A percentile compares a stretch with the other conserved stretches of the same genome.
Conservation (phyloP, 2,113 vertebrate species). For the Phoenicopterus ruber region DNA sequence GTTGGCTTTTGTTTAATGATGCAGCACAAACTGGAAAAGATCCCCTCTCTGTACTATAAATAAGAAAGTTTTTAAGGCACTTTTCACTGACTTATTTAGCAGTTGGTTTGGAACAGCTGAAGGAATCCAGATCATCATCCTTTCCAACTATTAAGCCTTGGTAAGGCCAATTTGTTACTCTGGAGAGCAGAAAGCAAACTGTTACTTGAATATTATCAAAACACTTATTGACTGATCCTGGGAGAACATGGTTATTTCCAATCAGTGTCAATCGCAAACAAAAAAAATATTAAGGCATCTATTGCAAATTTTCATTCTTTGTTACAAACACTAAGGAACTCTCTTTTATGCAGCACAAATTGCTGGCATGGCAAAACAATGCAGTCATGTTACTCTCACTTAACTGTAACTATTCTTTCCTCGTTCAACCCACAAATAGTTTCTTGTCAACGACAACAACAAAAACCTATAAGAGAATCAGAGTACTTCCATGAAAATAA, state of each 20-base stretch:
- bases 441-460: background rate
- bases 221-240: background rate
- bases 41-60: background rate
- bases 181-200: background rate
- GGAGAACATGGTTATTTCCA: background rate
- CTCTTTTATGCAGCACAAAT: background rate
- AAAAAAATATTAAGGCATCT: background rate
- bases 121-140: background rate
- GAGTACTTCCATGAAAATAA: background rate
- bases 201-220: background rate
- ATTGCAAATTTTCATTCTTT: background rate
- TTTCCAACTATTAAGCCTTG: background rate
- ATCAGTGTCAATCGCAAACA: background rate
- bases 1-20: background rate
- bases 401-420: constrained; percentile 1
- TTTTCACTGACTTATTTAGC: background rate
- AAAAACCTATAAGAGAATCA: background rate
- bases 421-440: constrained; percentile 1
- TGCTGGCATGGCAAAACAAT: background rate
- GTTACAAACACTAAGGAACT: background rate
- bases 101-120: background rate
- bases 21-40: background rate
- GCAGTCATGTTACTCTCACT: background rate
- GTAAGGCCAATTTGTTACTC: background rate
- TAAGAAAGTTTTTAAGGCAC: background rate